Evolutionary conservation across 2,888 invertebrate genomes (phyloP).

Genomic region (Drosophila villosipedis): DNA sequence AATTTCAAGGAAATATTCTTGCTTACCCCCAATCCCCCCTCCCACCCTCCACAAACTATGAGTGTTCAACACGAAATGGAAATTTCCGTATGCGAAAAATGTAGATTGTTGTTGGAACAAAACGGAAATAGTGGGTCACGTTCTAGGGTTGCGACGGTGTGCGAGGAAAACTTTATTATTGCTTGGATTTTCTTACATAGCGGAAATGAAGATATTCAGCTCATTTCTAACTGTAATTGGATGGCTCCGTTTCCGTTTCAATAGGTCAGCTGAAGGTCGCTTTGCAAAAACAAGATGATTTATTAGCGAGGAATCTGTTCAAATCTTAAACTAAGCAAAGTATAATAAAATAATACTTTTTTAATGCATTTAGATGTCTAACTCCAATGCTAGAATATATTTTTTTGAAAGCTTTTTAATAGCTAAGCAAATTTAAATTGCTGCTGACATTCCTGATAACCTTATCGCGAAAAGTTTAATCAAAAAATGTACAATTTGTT

Average conservation of each 20-base stretch:
- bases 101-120: constrained; percentile 20
- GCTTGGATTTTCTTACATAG: not conserved
- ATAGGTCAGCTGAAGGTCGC: constrained; percentile 33
- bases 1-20: constrained; percentile 45
- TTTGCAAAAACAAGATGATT: not conserved
- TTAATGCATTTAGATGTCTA: not conserved
- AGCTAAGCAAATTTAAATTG: constrained; percentile 17
- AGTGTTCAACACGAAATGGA: constrained; percentile 26
- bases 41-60: not conserved
- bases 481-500: constrained; percentile 14
- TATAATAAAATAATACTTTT: not conserved
- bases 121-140: constrained; percentile 36
- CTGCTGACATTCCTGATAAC: constrained; percentile 36
- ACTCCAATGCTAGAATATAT: not conserved
- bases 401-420: not conserved
- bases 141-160: constrained; percentile 30
- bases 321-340: not conserved
- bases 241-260: not conserved
- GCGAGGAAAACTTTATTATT: constrained; percentile 15
- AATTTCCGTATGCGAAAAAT: constrained; percentile 29
- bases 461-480: constrained; percentile 27
- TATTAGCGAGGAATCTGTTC: not conserved
- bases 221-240: constrained; percentile 3
- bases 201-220: constrained; percentile 39
- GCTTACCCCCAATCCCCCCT: not conserved